Evolutionary conservation across 1,140 invertebrate species (phyloP), one percentile per base, ranked within the genome.

Genomic region (Tribolium castaneum): DNA sequence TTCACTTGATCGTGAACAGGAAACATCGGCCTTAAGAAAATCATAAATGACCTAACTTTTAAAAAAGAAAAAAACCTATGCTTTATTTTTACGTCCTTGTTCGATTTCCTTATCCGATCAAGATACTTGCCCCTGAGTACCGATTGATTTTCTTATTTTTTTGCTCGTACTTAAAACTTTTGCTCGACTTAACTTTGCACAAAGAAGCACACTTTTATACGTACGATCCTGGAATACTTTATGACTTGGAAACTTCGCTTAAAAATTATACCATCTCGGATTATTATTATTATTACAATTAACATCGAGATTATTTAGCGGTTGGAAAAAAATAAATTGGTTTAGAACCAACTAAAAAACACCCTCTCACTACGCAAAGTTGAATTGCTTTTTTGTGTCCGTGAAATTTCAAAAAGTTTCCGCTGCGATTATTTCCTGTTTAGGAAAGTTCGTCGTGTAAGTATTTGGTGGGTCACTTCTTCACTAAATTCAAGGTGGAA

Each of bases 1-100:
- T 30, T 22, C 54, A 59, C 54, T 59, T 59, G 54, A 4, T 59
- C 54, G 54, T 59, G 19, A 59, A 59, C 54, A 59, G 59, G 59
- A 66, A 66, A 35, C 30, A 35, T 66, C 6, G 59, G 59, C 59
- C 59, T 9, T 66, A 59, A 56, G 54, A 56, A 56, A 56, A 12
- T 14, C 54, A 12, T 19, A 59, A 59, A 2, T 10, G 10, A 22
- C 7, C 22, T 59, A 22, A 22, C 10, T 25, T 19, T 59, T 19
- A 10, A 59, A 59, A 30, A 30, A 30, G 22, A 25, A 25, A 25
- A 54, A 54, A 54, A 54, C n/a, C n/a, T n/a, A n/a, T n/a, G 7
- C 12, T 56, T 56, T 9, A 56, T 9, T 56, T 56, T 56, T 12
- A 14, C 52, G 7, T 19, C n/a, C 16, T 12, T 56, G 3, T 56